Evolutionary conservation across 2,888 invertebrate genomes (phyloP).

Genomic region (Cepaea hortensis): DNA sequence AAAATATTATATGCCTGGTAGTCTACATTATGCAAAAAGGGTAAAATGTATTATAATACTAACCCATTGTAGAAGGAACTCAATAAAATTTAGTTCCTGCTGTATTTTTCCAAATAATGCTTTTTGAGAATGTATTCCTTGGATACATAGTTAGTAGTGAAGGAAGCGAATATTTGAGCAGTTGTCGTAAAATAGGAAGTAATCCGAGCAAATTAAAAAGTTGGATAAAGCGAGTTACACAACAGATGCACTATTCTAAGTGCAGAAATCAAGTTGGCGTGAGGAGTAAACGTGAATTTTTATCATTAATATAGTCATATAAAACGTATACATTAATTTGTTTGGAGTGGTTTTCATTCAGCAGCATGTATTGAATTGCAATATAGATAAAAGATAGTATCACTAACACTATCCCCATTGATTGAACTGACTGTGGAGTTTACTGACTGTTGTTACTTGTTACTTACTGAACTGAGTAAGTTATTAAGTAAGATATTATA

Average conservation of each 20-base stretch:
- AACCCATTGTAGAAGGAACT: not conserved
- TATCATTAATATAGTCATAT: not conserved
- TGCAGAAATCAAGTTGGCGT: not conserved
- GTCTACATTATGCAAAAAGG: not conserved
- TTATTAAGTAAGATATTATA: no score
- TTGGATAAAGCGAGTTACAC: not conserved
- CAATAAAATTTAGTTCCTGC: no score
- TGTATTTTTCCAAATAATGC: no score
- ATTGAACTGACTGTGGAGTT: no score
- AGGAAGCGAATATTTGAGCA: not conserved
- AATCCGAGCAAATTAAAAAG: not conserved
- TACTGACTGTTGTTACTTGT: no score
- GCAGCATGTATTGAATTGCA: not conserved
- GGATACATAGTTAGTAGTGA: slow-evolving; percentile 15
- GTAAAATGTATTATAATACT: not conserved
- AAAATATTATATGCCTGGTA: no score
- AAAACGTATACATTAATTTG: not conserved
- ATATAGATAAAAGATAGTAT: not conserved
- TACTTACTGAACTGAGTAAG: no score
- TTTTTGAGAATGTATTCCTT: slow-evolving; percentile 2
- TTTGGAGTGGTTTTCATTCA: not conserved
- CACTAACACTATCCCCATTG: no score
- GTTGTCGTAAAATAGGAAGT: slow-evolving; percentile 41
- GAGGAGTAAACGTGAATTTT: no score
- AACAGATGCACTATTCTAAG: not conserved